Base-by-base conservation (phyloP, 1,140 invertebrate species). In the Rhagoletis pomonella region DNA sequence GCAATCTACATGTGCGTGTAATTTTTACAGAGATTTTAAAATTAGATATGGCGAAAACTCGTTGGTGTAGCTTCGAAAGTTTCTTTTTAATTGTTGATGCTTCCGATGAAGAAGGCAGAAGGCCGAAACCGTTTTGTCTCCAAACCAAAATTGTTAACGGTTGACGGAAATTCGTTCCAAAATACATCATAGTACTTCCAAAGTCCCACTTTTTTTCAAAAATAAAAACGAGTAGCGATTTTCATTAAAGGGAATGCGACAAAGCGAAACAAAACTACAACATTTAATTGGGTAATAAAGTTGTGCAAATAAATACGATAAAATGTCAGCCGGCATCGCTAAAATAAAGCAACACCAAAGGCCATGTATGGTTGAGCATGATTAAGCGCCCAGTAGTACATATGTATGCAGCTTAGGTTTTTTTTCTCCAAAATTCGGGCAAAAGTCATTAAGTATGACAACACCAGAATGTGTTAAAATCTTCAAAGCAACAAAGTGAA, bases 381-480 rank as follows among this genome's bases (percentile, higher is more conserved):
- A 50, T 81, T 81, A 81, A 77, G n/a, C 47, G 73, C 47, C 44
- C 14, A 73, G 29, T 47, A 73, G 29, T 29, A 29, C 29, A 29
- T 29, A 29, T 29, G 29, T 29, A 29, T 29, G 69, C 44, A n/a
- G 12, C 6, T 73, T 47, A 29, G 17, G 19, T 55, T 47, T 81
- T 19, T 19, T 55, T 10, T 55, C 10, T 5, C 19, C 39, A 47
- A 7, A 47, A 9, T 55, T 19, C 69, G 9, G 17, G 6, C 64
- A 19, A 81, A 81, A 81, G 47, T 81, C 73, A 81, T 81, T 81
- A 81, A 29, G 73, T 44, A 42, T 81, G 47, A 55, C 47, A 58
- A 81, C 50, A 50, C 17, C 73, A 81, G 19, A 81, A 81, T 81
- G 73, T 81, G 73, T 81, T 81, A 29, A 81, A 81, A 55, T 29